Evolutionary conservation across 2,113 vertebrate genomes (phyloP), one percentile per base, ranked within the genome.

Genomic region (Halcyon senegalensis): DNA sequence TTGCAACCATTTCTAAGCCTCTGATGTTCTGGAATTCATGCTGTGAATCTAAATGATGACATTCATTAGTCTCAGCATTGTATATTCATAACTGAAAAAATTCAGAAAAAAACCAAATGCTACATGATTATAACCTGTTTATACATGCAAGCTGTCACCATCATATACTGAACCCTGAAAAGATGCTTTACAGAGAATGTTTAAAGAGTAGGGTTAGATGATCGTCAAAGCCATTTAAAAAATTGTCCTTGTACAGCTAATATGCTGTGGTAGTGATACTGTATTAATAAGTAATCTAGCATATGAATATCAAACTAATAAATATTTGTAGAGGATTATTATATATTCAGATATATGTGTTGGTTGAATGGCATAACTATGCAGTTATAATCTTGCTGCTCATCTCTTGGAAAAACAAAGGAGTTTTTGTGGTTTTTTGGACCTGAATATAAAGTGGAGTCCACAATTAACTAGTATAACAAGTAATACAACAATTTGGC

Each of bases 81-180:
- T 83, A 51, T 91, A 90, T 86, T 96, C 33, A 67, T 87, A 94
- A 85, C 51, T 69, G 55, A 59, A 93, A 93, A 93, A 91, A 50
- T 53, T 94, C 27, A 77, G 66, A 35, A 87, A 94, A 63, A 28
- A 4, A 1, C 2, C 16, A 84, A 55, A 68, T 83, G 16, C 84
- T 89, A 75, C 10, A 87, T 53, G 50, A 93, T 95, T 92, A 84
- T 31, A 7, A 93, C 53, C 81, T 87, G 39, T 80, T 89, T 85
- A 17, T 88, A 86, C 31, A 89, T 62, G 27, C n/a, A 83, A 82
- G n/a, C 53, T 67, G 75, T 95, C 44, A 51, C 18, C 4, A 18
- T 60, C 28, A 14, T 69, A 59, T 76, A 70, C n/a, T 64, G 44
- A 64, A 50, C 11, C 9, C n/a, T 78, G 41, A 1, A 3, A 83